Conservation (phyloP, 2,797 vertebrate genomes). For the Galago senegalensis region DNA sequence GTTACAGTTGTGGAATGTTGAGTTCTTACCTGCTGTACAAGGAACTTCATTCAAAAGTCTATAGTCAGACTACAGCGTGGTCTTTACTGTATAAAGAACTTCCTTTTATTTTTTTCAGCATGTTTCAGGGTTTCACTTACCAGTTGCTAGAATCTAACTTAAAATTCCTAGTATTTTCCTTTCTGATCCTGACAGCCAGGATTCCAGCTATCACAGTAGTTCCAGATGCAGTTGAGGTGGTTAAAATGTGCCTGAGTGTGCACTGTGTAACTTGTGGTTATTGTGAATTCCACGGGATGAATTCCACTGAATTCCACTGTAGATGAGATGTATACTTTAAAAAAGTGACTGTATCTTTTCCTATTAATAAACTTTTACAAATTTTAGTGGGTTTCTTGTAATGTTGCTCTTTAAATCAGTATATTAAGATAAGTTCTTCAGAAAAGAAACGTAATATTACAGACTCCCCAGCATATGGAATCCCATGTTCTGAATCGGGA, state of each 20-base stretch:
- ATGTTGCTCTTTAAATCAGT: not conserved
- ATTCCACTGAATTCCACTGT: not conserved
- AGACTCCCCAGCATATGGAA: not conserved
- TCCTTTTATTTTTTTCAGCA: not conserved
- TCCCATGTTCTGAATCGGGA: not conserved
- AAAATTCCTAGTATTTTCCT: not conserved
- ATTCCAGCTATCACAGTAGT: not conserved
- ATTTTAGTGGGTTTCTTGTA: conserved; percentile 50
- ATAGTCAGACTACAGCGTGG: not conserved
- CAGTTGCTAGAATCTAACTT: not conserved
- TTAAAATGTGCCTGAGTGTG: no score
- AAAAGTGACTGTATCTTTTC: not conserved
- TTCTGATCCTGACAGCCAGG: not conserved
- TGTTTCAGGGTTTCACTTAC: not conserved
- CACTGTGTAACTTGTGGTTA: not conserved
- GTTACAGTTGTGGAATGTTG: not conserved
- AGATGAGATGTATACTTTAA: not conserved
- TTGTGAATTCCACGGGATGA: not conserved
- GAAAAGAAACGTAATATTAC: not conserved
- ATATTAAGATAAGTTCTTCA: not conserved
- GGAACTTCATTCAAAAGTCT: not conserved
- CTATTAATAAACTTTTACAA: conserved; percentile 10
- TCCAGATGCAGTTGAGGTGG: not conserved
- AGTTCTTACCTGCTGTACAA: not conserved
- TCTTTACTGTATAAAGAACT: not conserved